Evolutionary conservation across 2,888 invertebrate genomes (phyloP).

Genomic region (Lottia scabra): DNA sequence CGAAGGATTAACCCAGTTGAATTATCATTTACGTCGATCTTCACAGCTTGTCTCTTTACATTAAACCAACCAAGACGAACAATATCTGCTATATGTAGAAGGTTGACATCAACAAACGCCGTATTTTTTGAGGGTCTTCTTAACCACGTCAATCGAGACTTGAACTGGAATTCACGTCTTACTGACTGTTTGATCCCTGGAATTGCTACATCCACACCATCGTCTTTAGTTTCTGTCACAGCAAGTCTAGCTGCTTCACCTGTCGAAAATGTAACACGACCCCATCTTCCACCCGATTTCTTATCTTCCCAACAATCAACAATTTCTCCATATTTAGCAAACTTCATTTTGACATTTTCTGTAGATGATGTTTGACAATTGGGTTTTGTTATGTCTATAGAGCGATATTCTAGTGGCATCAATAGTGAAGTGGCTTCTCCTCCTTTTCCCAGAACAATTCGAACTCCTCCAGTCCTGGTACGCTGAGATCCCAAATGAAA

Average conservation of each 20-base stretch:
- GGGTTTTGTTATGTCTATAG: slow-evolving; percentile 35
- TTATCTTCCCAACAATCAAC: slow-evolving; percentile 27
- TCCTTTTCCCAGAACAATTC: slow-evolving; percentile 44
- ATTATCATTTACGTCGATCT: slow-evolving; percentile 14
- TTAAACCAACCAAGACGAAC: background rate
- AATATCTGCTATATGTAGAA: slow-evolving; percentile 26
- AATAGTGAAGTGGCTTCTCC: slow-evolving; percentile 40
- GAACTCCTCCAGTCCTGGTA: slow-evolving; percentile 22
- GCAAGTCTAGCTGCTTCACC: slow-evolving; percentile 25
- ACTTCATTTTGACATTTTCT: slow-evolving; percentile 24
- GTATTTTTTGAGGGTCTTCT: slow-evolving; percentile 42
- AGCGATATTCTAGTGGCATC: slow-evolving; percentile 46
- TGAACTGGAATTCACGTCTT: slow-evolving; percentile 28
- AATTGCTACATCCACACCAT: slow-evolving; percentile 33
- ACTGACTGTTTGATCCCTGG: slow-evolving; percentile 21
- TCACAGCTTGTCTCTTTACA: slow-evolving; percentile 9
- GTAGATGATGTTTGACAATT: slow-evolving; percentile 19
- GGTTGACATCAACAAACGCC: slow-evolving; percentile 40
- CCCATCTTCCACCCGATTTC: slow-evolving; percentile 38
- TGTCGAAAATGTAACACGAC: slow-evolving; percentile 41
- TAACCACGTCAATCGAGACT: slow-evolving; percentile 44
- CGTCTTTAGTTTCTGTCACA: slow-evolving; percentile 24
- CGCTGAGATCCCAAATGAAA: slow-evolving; percentile 25
- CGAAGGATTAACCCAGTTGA: slow-evolving; percentile 18
- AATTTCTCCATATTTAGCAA: slow-evolving; percentile 39